A percentile compares a stretch with the other conserved stretches of the same genome.
Evolutionary conservation across 2,888 invertebrate genomes (phyloP).

Genomic region (Ochropacha duplaris): DNA sequence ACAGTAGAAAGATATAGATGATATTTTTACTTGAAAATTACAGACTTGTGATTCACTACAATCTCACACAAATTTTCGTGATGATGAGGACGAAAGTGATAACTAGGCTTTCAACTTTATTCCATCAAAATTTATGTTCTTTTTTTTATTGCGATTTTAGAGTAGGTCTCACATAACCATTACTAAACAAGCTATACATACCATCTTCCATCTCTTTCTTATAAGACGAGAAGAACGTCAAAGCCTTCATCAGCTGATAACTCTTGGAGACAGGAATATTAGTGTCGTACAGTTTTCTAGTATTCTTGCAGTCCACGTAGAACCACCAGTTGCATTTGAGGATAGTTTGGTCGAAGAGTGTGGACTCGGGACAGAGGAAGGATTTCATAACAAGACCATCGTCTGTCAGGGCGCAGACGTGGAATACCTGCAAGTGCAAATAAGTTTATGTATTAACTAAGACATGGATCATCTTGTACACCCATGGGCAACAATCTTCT

Average conservation of each 20-base stretch:
- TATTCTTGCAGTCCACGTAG: constrained; percentile 94
- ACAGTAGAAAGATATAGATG: no score
- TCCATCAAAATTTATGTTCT: no score
- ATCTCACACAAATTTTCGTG: no score
- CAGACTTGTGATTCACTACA: no score
- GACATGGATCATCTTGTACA: no score
- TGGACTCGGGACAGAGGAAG: constrained; percentile 95
- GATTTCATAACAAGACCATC: constrained; percentile 95
- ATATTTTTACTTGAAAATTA: no score
- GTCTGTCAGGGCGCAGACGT: constrained; percentile 94
- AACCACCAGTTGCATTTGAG: constrained; percentile 98
- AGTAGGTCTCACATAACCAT: no score
- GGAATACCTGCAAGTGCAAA: constrained; percentile 88
- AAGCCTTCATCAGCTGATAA: constrained; percentile 94
- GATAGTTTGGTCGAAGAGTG: constrained; percentile 95
- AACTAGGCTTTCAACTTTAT: no score
- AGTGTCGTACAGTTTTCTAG: constrained; percentile 91
- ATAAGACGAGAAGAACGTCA: constrained; percentile 94
- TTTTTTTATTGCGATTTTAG: no score
- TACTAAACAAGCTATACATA: constrained; percentile 11
- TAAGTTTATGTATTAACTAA: background rate
- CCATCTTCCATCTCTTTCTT: constrained; percentile 85
- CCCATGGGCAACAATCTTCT: no score
- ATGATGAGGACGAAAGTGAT: no score
- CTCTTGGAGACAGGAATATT: constrained; percentile 96